phyloP scores from a whole-genome alignment of 1,140 invertebrate genomes.

The Drosophila ananassae region DNA sequence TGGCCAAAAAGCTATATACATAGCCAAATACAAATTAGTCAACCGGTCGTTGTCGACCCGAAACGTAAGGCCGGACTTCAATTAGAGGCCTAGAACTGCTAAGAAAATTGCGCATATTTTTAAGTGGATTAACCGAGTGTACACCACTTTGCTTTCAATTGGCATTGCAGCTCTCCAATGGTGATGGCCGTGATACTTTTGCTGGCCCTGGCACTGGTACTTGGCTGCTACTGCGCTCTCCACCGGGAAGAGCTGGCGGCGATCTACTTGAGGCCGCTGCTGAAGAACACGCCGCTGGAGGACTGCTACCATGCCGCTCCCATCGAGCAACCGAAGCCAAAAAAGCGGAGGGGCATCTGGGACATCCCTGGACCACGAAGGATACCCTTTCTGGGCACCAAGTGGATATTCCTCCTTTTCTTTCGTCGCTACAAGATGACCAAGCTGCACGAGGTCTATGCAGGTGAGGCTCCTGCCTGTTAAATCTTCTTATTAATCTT shows the following conservation, averaged over 20 bases:
- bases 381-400: slow-evolving; percentile 91
- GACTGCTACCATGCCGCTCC: slow-evolving; percentile 74
- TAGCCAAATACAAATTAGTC: slow-evolving; percentile 34
- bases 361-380: slow-evolving; percentile 90
- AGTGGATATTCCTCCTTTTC: slow-evolving; percentile 89
- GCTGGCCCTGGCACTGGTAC: slow-evolving; percentile 74
- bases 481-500: not conserved
- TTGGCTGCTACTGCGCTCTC: slow-evolving; percentile 76
- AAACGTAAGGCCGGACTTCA: slow-evolving; percentile 47
- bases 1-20: slow-evolving; percentile 25
- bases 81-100: slow-evolving; percentile 56
- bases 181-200: slow-evolving; percentile 83
- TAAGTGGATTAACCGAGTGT: slow-evolving; percentile 32
- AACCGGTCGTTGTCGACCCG: slow-evolving; percentile 52
- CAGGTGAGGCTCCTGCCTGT: slow-evolving; percentile 85
- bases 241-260: slow-evolving; percentile 65
- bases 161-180: slow-evolving; percentile 59
- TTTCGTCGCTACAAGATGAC: slow-evolving; percentile 89
- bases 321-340: slow-evolving; percentile 36
- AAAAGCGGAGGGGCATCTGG: slow-evolving; percentile 62
- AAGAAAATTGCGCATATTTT: slow-evolving; percentile 58
- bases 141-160: slow-evolving; percentile 14
- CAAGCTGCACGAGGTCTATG: slow-evolving; percentile 92
- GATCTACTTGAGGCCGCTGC: slow-evolving; percentile 66
- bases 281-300: slow-evolving; percentile 61